Conservation (phyloP, 2,797 vertebrate species). For the Aulostomus chinensis region DNA sequence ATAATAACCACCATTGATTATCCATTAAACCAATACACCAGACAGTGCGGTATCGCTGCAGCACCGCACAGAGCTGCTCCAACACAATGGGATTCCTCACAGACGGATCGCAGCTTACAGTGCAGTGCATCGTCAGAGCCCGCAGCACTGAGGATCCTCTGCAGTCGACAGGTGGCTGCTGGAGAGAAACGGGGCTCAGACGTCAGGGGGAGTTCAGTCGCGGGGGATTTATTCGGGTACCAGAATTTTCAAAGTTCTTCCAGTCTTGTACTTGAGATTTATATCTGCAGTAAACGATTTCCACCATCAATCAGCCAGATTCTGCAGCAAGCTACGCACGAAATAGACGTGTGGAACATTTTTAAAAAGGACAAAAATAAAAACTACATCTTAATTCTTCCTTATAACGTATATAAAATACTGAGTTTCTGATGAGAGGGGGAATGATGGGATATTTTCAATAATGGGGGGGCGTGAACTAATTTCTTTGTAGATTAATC, state of each 20-base stretch:
- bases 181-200: conserved; percentile 32
- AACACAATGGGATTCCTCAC: conserved; percentile 34
- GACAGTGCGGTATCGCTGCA: conserved; percentile 45
- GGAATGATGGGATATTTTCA: too few species aligned
- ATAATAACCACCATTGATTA: conserved; percentile 82
- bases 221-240: background rate
- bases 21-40: conserved; percentile 71
- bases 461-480: too few species aligned
- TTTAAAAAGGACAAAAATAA: too few species aligned
- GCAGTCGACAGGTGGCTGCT: conserved; percentile 2
- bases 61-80: conserved; percentile 39
- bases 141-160: conserved; percentile 20
- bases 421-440: too few species aligned
- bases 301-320: too few species aligned
- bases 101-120: conserved; percentile 41
- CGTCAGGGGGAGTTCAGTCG: conserved; percentile 10
- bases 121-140: conserved; percentile 5
- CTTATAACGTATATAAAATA: too few species aligned
- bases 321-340: too few species aligned
- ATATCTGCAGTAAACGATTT: too few species aligned
- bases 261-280: too few species aligned
- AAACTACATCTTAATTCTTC: too few species aligned
- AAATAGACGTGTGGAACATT: too few species aligned
- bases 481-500: too few species aligned
- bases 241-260: conserved; percentile 3